Conservation (phyloP, 2,797 vertebrate species). For the Paratrypauchen microcephalus region DNA sequence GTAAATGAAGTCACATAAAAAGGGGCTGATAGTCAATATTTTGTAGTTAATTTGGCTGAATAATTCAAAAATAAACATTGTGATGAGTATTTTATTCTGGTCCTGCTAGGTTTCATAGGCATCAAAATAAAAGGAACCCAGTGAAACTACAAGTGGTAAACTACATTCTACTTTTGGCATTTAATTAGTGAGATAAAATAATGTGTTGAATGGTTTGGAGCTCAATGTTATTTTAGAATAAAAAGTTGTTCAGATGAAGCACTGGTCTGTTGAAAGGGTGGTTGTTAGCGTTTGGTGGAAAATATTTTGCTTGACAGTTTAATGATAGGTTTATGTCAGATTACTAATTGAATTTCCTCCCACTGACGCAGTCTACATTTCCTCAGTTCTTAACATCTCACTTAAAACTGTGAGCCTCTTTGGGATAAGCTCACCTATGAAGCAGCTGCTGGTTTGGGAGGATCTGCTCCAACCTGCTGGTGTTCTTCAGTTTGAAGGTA, state of each 20-base stretch:
- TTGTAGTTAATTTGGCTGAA: neutral
- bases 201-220: conserved; percentile 20
- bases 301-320: conserved; percentile 66
- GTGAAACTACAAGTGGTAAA: neutral
- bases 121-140: neutral
- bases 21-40: neutral
- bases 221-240: conserved; percentile 39
- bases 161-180: conserved; percentile 8
- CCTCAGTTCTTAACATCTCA: conserved; percentile 31
- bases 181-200: conserved; percentile 33
- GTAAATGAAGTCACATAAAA: neutral
- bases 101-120: neutral
- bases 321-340: conserved; percentile 67
- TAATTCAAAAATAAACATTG: too few species aligned
- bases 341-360: conserved; percentile 72
- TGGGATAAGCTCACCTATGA: conserved; percentile 81
- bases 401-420: conserved; percentile 5
- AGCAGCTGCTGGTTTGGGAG: conserved; percentile 94
- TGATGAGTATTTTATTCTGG: too few species aligned
- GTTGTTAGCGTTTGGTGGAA: conserved; percentile 62
- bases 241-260: conserved; percentile 50
- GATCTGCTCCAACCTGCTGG: conserved; percentile 90
- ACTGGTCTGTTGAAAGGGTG: conserved; percentile 52
- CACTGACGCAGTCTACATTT: conserved; percentile 57
- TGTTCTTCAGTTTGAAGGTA: conserved; percentile 92